Conservation (phyloP, 2,113 vertebrate genomes). For the Heteronetta atricapilla region DNA sequence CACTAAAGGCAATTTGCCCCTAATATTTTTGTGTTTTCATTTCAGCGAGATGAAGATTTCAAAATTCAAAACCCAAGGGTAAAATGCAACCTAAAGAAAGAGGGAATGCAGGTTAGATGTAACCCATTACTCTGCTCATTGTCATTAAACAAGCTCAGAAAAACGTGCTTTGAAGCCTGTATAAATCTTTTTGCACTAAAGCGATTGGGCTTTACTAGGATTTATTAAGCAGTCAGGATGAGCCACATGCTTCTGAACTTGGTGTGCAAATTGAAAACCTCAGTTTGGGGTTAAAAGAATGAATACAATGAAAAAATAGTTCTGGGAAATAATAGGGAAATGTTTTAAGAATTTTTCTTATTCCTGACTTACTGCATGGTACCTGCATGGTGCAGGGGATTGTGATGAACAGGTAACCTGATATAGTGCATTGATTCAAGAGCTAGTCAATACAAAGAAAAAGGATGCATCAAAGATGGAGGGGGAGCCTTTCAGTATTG, state of each 20-base stretch:
- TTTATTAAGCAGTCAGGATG: background rate
- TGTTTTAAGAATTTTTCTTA: background rate
- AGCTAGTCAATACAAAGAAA: background rate
- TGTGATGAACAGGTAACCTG: background rate
- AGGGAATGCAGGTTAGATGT: background rate
- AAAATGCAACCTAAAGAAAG: background rate
- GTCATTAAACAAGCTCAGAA: background rate
- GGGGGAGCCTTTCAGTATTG: background rate
- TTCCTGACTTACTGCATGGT: background rate
- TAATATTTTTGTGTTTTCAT: background rate
- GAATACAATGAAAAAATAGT: background rate
- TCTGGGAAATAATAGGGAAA: background rate
- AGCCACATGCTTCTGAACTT: background rate
- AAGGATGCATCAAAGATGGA: background rate
- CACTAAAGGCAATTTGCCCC: background rate
- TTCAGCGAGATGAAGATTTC: background rate
- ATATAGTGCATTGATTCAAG: background rate
- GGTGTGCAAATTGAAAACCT: background rate
- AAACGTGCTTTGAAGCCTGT: background rate
- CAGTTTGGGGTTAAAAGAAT: background rate
- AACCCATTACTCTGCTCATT: background rate
- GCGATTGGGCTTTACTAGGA: background rate
- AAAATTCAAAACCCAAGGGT: background rate
- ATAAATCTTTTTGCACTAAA: background rate
- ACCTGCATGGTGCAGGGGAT: background rate